Evolutionary conservation across 2,113 vertebrate genomes (phyloP).

Genomic region (Serilophus lunatus): DNA sequence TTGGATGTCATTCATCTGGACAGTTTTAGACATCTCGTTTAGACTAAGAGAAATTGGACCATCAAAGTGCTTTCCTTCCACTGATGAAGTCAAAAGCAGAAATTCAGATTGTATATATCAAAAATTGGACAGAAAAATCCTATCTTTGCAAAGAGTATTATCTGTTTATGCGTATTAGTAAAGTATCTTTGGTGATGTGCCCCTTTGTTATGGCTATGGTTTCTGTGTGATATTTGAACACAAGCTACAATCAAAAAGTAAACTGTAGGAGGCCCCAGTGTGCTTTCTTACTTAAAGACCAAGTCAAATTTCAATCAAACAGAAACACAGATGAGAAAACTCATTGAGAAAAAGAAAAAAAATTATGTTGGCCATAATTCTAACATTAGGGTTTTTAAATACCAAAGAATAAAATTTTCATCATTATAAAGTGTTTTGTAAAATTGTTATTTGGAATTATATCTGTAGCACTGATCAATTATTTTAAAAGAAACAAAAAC

Average conservation of each 20-base stretch:
- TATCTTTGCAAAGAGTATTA: neutral
- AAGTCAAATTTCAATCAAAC: neutral
- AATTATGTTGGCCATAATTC: neutral
- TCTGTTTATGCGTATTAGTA: neutral
- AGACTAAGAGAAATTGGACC: neutral
- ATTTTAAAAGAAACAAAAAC: neutral
- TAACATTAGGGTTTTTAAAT: neutral
- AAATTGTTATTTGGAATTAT: neutral
- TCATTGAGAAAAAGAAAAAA: neutral
- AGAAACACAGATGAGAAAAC: neutral
- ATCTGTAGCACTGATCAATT: neutral
- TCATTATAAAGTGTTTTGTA: neutral
- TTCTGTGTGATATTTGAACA: neutral
- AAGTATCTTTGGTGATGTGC: neutral
- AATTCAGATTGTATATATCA: neutral
- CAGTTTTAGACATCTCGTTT: neutral
- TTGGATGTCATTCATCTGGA: neutral
- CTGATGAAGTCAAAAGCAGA: neutral
- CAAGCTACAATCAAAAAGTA: constrained; percentile 3
- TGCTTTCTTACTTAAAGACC: constrained; percentile 10
- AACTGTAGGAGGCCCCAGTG: constrained; percentile 47
- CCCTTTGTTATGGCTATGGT: neutral
- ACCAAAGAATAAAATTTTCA: neutral
- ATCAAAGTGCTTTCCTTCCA: neutral
- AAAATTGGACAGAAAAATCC: neutral